Base-by-base conservation (phyloP, 2,888 invertebrate species). In the Hirtodrosophila duncani region DNA sequence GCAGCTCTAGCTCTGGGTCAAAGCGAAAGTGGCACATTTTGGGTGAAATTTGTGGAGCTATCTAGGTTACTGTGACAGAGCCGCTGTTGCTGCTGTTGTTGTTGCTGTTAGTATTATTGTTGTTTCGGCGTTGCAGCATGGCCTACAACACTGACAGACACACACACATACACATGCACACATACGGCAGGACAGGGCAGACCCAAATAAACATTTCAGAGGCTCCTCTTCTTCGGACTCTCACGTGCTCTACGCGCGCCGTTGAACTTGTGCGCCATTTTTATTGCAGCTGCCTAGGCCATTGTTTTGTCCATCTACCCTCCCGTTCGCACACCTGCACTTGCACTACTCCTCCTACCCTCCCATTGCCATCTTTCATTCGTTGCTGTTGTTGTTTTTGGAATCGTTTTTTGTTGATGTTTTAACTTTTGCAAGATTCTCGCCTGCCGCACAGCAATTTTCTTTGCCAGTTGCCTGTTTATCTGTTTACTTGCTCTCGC, bases 1-100 rank as follows among this genome's bases (percentile, higher is more conserved):
- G 68, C 49, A 51, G 59, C 46, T 38, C 50, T 30, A 24, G 39
- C 66, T 66, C 70, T 66, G 81, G 81, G 81, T 77, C 81, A 77
- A 77, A 77, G 71, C 75, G 81, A 77, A 77, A 77, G 75, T 77
- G 75, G 75, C 81, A 79, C 81, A 77, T 67, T 81, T 81, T 75
- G 67, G 79, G 67, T 67, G 55, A 77, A 77, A 63, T 70, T 75
- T 79, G 66, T 81, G 77, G 63, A 63, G 57, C 31, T 79, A 77
- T 79, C 75, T 77, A 62, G 75, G 75, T 77, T 77, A 77, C 79
- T 81, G 79, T 77, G 75, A 79, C 75, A 81, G 75, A 48, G 63
- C 46, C 61, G 46, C 41, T 57, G 55, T 58, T 30, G 66, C 62
- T 56, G 5, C 20, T 8, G 6, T 24, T 3, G n/a, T 33, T 45